A percentile compares a stretch with the other conserved stretches of the same genome.
These are phyloP conservation scores for Ischnus inquisitorius DNA, from an alignment of 2,888 invertebrate species.

Conservation along the genomic window DNA sequence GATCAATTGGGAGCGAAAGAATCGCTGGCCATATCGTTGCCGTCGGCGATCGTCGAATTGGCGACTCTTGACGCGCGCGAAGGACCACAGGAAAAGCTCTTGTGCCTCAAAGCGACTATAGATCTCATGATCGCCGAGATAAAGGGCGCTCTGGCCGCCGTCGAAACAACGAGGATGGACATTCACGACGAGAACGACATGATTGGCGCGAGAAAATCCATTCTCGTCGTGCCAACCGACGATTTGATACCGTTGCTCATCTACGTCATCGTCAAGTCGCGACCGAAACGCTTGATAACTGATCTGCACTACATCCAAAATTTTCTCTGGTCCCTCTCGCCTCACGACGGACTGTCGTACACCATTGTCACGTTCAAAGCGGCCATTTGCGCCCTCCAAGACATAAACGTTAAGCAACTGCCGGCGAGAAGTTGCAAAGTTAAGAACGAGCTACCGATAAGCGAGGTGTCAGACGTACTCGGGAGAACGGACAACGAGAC, in stretches of 20 bases:
- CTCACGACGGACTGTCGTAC: conserved; percentile 73
- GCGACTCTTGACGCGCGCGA: conserved; percentile 84
- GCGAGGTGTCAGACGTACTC: conserved; percentile 71
- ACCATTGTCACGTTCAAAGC: conserved; percentile 74
- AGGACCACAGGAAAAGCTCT: conserved; percentile 85
- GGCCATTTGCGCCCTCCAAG: conserved; percentile 71
- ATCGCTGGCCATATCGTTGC: conserved; percentile 83
- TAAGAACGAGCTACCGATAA: conserved; percentile 72
- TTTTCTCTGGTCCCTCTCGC: conserved; percentile 80
- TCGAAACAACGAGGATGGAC: conserved; percentile 75
- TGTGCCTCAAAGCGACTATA: conserved; percentile 84
- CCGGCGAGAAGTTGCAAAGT: conserved; percentile 71
- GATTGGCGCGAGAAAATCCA: conserved; percentile 66
- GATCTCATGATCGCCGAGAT: conserved; percentile 86
- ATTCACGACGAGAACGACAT: conserved; percentile 59
- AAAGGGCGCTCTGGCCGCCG: conserved; percentile 84
- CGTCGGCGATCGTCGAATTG: conserved; percentile 86
- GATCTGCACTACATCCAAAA: conserved; percentile 85
- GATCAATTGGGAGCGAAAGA: conserved; percentile 84
- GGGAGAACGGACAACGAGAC: conserved; percentile 62
- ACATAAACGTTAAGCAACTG: conserved; percentile 69
- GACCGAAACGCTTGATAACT: conserved; percentile 84
- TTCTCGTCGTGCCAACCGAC: conserved; percentile 72
- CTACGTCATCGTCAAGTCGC: conserved; percentile 85
- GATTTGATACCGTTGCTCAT: conserved; percentile 84